Conservation (phyloP, 2,888 invertebrate genomes). For the Rhaphigaster nebulosa region DNA sequence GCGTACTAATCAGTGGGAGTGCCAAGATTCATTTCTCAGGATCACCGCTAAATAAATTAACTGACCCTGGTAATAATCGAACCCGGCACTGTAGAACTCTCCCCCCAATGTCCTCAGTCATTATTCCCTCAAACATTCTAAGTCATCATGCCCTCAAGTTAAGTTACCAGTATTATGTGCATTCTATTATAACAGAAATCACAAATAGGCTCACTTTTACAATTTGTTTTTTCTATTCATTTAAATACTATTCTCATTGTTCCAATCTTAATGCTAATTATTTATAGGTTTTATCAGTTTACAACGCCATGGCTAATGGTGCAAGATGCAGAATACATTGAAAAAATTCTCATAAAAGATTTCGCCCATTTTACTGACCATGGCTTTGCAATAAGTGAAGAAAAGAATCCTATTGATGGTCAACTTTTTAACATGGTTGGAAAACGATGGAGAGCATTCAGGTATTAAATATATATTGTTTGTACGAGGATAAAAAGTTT, state of each 20-base stretch:
- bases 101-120: no score
- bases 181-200: background rate
- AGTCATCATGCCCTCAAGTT: no score
- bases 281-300: slow-evolving; percentile 42
- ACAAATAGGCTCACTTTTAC: background rate
- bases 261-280: background rate
- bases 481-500: background rate
- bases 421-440: slow-evolving; percentile 38
- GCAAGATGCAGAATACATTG: slow-evolving; percentile 37
- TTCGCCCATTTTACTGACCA: slow-evolving; percentile 26
- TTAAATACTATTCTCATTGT: background rate
- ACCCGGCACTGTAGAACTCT: no score
- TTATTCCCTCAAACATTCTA: no score
- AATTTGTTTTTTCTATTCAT: background rate
- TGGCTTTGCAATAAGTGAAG: slow-evolving; percentile 27
- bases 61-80: no score
- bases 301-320: background rate
- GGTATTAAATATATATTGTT: background rate
- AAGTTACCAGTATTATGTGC: no score
- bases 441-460: slow-evolving; percentile 37
- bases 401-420: slow-evolving; percentile 14
- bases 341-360: slow-evolving; percentile 35
- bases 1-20: no score
- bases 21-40: no score
- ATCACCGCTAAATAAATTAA: no score